Conservation (phyloP, 2,888 invertebrate genomes). For the Melipona beecheii region DNA sequence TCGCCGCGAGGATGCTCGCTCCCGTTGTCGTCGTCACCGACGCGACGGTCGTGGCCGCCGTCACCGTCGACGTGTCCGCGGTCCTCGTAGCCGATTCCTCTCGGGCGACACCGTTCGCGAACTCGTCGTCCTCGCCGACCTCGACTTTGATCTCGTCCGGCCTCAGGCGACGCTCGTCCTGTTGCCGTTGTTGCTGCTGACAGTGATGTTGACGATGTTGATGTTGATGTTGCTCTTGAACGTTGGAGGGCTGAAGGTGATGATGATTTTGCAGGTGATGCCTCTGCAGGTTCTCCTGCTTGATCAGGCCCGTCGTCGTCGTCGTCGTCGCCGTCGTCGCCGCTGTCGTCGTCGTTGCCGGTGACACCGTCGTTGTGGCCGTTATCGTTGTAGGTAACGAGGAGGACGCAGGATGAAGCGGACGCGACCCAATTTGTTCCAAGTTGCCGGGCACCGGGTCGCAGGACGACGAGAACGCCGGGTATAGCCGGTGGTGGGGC, state of each 20-base stretch:
- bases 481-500: constrained; percentile 79
- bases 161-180: constrained; percentile 74
- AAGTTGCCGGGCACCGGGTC: constrained; percentile 71
- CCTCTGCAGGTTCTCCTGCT: constrained; percentile 75
- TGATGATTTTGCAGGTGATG: constrained; percentile 69
- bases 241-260: constrained; percentile 67
- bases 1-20: constrained; percentile 2
- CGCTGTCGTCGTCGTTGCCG: constrained; percentile 57
- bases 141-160: constrained; percentile 86
- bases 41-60: constrained; percentile 15
- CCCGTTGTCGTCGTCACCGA: constrained; percentile 53
- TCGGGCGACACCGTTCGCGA: constrained; percentile 63
- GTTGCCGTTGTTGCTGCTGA: constrained; percentile 66
- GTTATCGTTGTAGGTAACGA: constrained; percentile 69
- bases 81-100: constrained; percentile 65
- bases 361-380: constrained; percentile 63
- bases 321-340: constrained; percentile 56
- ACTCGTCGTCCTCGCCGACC: constrained; percentile 78
- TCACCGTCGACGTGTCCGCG: constrained; percentile 49
- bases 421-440: constrained; percentile 73
- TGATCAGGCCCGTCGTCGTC: constrained; percentile 66
- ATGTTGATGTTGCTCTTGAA: constrained; percentile 72
- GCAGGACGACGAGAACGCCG: constrained; percentile 75
- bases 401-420: constrained; percentile 69
- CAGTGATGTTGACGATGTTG: constrained; percentile 65